Conservation (phyloP, 2,113 vertebrate species). For the Coregonus clupeaformis region DNA sequence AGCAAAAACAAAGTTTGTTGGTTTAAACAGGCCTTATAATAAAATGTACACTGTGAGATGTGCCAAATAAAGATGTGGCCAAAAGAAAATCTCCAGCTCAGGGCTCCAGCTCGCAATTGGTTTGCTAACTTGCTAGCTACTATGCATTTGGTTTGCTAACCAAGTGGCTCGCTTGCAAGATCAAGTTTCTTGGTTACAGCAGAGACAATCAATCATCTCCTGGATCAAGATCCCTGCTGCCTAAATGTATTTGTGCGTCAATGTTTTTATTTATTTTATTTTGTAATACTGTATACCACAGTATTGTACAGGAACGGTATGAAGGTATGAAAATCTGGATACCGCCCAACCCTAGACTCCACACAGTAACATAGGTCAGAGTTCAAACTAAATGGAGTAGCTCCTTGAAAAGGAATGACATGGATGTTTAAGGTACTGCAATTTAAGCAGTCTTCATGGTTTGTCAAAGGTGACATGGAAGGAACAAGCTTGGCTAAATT, state of each 20-base stretch:
- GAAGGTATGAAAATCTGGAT: too few species aligned
- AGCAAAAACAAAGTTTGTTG: not conserved
- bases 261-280: too few species aligned
- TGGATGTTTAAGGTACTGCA: not conserved
- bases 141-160: not conserved
- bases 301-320: too few species aligned
- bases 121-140: too few species aligned
- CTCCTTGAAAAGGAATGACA: constrained; percentile 6
- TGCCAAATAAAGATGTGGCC: too few species aligned
- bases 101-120: not conserved
- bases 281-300: too few species aligned
- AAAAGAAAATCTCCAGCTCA: too few species aligned
- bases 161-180: too few species aligned
- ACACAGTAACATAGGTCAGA: constrained; percentile 14
- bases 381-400: constrained; percentile 1
- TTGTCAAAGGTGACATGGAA: not conserved
- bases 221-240: too few species aligned
- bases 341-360: not conserved
- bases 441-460: not conserved
- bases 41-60: not conserved
- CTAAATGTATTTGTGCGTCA: too few species aligned
- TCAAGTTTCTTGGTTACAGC: too few species aligned
- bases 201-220: too few species aligned
- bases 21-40: not conserved
- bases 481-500: not conserved